Base-by-base conservation (phyloP, 2,113 vertebrate genomes). In the Toxotes jaculatrix region DNA sequence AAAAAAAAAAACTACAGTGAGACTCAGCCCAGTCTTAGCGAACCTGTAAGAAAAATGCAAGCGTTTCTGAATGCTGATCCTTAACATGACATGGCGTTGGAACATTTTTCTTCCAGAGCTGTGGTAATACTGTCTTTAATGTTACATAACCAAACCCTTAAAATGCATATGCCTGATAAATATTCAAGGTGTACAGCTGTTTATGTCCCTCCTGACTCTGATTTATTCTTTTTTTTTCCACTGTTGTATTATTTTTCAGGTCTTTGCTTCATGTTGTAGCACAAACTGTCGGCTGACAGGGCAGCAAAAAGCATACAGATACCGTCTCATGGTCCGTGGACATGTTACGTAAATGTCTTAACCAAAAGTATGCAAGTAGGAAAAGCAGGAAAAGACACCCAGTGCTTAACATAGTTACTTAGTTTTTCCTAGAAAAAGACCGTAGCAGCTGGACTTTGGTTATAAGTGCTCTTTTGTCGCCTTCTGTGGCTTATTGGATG, bases 321-420 rank as follows among this genome's bases (percentile, higher is more conserved):
- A 61, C 21, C 64, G 62, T 47, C 11, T 47, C 40, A 32, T 7
- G 49, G 73, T 56, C 59, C n/a, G 5, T 4, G 34, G 40, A 63
- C 56, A 14, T 1, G 36, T 77, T 78, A 63, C 59, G 45, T 49
- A 72, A 76, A 73, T 59, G 68, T 78, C 64, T 83, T 38, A 67
- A 61, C 49, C 14, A 27, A 57, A 82, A 12, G 61, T 53, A 77
- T 84, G 66, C 8, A 38, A 72, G 53, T 7, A 36, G 16, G 61
- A 68, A 27, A 27, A 27, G 27, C 27, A 27, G 27, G 27, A 27
- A 73, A 60, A 38, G 2, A 16, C 56, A 19, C 49, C 23, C 21
- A 16, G 27, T 12, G 51, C 59, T 73, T 64, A 71, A 63, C 16
- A 55, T 49, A 23, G 43, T 67, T 78, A 40, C 62, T 78, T 32